A percentile compares a stretch with the other conserved stretches of the same genome.
Evolutionary conservation across 2,888 invertebrate genomes (phyloP).

Genomic region (Cyrtodaria siliqua): DNA sequence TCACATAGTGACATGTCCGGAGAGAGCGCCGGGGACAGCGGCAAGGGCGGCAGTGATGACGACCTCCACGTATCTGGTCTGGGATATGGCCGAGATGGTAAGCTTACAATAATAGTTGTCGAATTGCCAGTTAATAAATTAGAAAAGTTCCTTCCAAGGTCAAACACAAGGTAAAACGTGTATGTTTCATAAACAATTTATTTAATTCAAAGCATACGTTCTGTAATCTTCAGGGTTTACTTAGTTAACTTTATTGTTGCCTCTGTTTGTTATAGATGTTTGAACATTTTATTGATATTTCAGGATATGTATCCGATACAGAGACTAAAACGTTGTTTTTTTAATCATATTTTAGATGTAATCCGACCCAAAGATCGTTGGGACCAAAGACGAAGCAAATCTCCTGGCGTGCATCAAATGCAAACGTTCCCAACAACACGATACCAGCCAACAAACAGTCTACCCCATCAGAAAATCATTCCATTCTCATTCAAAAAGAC

Average conservation of each 20-base stretch:
- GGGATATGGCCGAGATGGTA: slow-evolving; percentile 20
- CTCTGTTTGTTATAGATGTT: too few species aligned
- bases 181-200: too few species aligned
- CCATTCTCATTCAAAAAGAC: slow-evolving; percentile 58
- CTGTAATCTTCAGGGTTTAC: too few species aligned
- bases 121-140: too few species aligned
- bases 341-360: slow-evolving; percentile 38
- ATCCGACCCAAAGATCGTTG: slow-evolving; percentile 34
- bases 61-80: slow-evolving; percentile 47
- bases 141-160: too few species aligned
- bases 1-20: slow-evolving; percentile 64
- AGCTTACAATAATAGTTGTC: too few species aligned
- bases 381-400: slow-evolving; percentile 33
- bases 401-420: slow-evolving; percentile 37
- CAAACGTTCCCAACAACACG: slow-evolving; percentile 48
- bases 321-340: too few species aligned
- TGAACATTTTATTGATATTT: too few species aligned
- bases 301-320: too few species aligned
- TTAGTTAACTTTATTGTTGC: too few species aligned
- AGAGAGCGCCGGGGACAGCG: slow-evolving; percentile 64
- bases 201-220: too few species aligned
- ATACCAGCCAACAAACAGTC: slow-evolving; percentile 9
- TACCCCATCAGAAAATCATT: slow-evolving; percentile 52
- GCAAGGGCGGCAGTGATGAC: slow-evolving; percentile 70
- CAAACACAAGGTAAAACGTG: too few species aligned